Conservation (phyloP, 2,113 vertebrate genomes). For the human region GRCh38 chr1:38781001-38781500, state of each 20-base stretch:
- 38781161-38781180: not conserved
- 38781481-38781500: not conserved
- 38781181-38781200: not conserved
- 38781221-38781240: not conserved
- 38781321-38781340: not conserved
- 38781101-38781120: not conserved
- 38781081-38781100: not conserved
- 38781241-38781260: not conserved
- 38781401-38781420: not conserved
- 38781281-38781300: not conserved
- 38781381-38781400: not conserved
- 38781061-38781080: not conserved
- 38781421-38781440: not conserved
- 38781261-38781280: not conserved
- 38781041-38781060: not conserved
- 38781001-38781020: not conserved
- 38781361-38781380: not conserved
- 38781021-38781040: not conserved
- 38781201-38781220: not conserved
- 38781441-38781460: not conserved
- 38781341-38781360: not conserved
- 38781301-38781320: not conserved
- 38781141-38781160: not conserved
- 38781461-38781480: not conserved
- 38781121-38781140: not conserved